Evolutionary conservation across 64 coral and sea anemone species (phyloP).

Genomic region (Actinia equina): DNA sequence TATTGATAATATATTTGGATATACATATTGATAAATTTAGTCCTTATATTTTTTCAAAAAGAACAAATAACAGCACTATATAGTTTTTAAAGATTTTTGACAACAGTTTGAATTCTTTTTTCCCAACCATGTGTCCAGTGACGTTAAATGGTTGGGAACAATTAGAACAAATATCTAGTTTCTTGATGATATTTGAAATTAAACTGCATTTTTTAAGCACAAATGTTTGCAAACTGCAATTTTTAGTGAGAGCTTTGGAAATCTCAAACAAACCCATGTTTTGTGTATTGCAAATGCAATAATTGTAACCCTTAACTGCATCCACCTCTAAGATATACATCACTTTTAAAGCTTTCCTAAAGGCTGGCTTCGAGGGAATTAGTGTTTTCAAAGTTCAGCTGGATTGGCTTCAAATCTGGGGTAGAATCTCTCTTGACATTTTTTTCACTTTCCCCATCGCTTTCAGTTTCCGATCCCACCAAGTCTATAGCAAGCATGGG

Average conservation of each 20-base stretch:
- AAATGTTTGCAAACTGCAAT: not conserved
- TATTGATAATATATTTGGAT: not conserved
- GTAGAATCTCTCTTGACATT: conserved; percentile 15
- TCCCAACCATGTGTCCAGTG: not conserved
- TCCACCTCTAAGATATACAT: not conserved
- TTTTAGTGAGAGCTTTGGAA: not conserved
- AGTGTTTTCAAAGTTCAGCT: conserved; percentile 34
- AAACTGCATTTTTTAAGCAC: no score
- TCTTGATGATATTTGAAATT: not conserved
- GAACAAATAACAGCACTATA: not conserved
- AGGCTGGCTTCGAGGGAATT: conserved; percentile 55
- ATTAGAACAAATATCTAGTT: not conserved
- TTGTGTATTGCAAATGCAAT: not conserved
- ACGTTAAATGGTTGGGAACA: not conserved
- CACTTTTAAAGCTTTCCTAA: not conserved
- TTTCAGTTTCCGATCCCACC: conserved; percentile 40
- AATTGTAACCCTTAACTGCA: not conserved
- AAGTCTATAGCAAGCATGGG: conserved; percentile 68
- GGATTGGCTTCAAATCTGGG: conserved; percentile 71
- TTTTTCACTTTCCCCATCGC: conserved; percentile 34
- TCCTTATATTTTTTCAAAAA: not conserved
- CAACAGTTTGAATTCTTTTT: not conserved
- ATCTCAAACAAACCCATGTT: not conserved
- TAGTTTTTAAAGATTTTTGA: not conserved
- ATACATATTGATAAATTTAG: not conserved